Evolutionary conservation across 2,888 invertebrate genomes (phyloP), one percentile per base, ranked within the genome.

Genomic region (Drosophila bunnanda): DNA sequence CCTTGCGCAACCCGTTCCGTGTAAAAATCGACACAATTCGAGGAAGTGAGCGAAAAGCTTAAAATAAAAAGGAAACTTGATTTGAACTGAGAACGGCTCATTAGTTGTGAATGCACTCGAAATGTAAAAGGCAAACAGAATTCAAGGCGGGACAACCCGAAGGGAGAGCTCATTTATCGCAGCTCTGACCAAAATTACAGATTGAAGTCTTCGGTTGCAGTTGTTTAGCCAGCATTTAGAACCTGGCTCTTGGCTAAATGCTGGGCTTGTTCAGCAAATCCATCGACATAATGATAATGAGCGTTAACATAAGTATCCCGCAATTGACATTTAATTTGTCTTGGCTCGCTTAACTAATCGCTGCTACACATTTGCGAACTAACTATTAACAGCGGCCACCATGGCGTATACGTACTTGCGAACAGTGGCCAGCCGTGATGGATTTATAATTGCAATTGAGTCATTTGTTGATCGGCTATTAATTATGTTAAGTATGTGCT

Each of bases 301-400:
- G 20, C 17, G 60, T 25, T 61, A 48, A 13, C 57, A 60, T 68
- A 70, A 48, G 71, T 41, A 50, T 50, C 48, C 17, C 17, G 44
- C 65, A 65, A 77, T 68, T 84, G 88, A 84, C 85, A 84, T 76
- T 89, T 84, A 84, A 84, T 84, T 78, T 87, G 89, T 82, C 74
- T 85, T 80, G 72, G 43, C 58, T 64, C 39, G 43, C 39, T 72
- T 55, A 50, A 67, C 65, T 78, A 78, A 76, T 76, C 52, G 65
- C 38, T 25, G 48, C 39, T n/a, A 25, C 25, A 55, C 67, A 44
- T 66, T 22, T 46, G 55, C 30, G 48, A n/a, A 41, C 20, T 4
- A 52, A 43, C n/a, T 53, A 39, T 52, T 70, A 70, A 15, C 54
- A n/a, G 13, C 43, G 17, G 22, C 48, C 48, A 36, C 32, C 43